Evolutionary conservation across 1,140 invertebrate species (phyloP), one percentile per base, ranked within the genome.

Genomic region (Leptopilina clavipes): DNA sequence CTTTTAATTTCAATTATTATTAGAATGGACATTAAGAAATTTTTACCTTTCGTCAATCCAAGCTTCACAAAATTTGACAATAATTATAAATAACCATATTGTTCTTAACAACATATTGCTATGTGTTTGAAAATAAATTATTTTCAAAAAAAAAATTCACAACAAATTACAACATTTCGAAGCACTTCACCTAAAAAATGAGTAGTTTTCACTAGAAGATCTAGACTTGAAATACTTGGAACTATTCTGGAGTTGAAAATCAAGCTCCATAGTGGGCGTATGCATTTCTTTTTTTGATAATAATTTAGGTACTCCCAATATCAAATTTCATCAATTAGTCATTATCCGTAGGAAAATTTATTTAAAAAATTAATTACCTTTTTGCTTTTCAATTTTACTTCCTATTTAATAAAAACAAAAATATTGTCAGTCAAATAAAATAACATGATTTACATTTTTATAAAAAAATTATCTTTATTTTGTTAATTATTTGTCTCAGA

Each of bases 31-130:
- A 45, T 9, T 31, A 0, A 45, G 37, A 25, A 17, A 70, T 72
- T 18, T 45, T 45, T n/a, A 86, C 85, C 85, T 86, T 70, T 86
- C 83, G 74, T 86, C 78, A 79, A 86, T 77, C 85, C 85, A 86
- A 17, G 82, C 83, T 1, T 18, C 31, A 45, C 79, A 80, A 40
- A 79, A 75, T 31, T 72, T 73, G 12, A 85, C 25, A 11, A 79
- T 78, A 44, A 79, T 70, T n/a, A 85, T 76, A 19, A 86, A 65
- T 3, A 81, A 71, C 80, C 79, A 86, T 31, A 31, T 65, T 14
- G 12, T n/a, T 31, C 12, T 65, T 31, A 31, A 65, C 12, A 14
- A 31, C 59, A 65, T 65, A 14, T 31, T 65, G 22, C 10, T 5
- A n/a, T 65, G 12, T n/a, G 5, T 8, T 31, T 14, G 31, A n/a